Conservation (phyloP, 2,797 vertebrate genomes). For the Muraenolepis orangiensis region DNA sequence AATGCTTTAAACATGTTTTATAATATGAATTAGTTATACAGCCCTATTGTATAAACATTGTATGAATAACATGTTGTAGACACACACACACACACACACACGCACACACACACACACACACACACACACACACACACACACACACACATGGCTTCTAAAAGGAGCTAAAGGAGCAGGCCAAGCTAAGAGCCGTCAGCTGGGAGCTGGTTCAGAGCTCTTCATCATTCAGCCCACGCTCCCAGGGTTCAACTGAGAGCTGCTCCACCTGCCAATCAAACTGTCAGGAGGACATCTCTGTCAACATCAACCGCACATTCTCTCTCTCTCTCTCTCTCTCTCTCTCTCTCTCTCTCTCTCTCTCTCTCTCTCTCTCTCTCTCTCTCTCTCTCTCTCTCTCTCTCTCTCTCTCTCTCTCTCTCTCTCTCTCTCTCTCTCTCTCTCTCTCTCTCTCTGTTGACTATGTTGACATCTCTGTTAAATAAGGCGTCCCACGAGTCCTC, state of each 20-base stretch:
- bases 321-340: not conserved
- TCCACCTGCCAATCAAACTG: slow-evolving; percentile 59
- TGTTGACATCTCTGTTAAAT: slow-evolving; percentile 71
- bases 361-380: not conserved
- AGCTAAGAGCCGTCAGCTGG: slow-evolving; percentile 38
- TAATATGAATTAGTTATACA: too few relatives aligned
- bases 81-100: not conserved
- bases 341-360: slow-evolving; percentile 15
- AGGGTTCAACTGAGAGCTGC: slow-evolving; percentile 57
- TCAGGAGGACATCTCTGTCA: slow-evolving; percentile 57
- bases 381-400: slow-evolving; percentile 18
- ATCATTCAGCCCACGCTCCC: slow-evolving; percentile 56
- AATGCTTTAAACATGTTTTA: too few relatives aligned
- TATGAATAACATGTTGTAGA: too few relatives aligned
- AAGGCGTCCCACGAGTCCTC: slow-evolving; percentile 59
- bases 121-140: too few relatives aligned
- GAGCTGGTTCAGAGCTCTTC: slow-evolving; percentile 39
- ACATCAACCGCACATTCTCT: slow-evolving; percentile 10
- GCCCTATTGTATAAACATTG: not conserved
- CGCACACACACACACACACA: too few relatives aligned
- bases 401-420: slow-evolving; percentile 17
- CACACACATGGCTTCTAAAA: not conserved
- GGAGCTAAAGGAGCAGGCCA: not conserved
- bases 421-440: slow-evolving; percentile 25
- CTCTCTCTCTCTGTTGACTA: slow-evolving; percentile 18